phyloP scores from a whole-genome alignment of 2,113 vertebrate genomes.

The Corythaeola cristata region DNA sequence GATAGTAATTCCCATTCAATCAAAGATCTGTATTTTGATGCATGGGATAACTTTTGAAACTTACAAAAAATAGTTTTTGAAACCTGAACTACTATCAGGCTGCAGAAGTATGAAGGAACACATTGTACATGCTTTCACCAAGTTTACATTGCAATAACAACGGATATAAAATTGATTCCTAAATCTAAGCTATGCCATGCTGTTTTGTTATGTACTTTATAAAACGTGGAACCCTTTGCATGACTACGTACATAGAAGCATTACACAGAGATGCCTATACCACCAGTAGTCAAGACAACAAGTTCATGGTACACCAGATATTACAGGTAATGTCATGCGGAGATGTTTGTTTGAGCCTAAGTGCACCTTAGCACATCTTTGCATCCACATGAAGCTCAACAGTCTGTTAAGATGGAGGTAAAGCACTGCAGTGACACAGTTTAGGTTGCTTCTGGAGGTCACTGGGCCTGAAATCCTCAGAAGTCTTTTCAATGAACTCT shows the following conservation, averaged over 20 bases:
- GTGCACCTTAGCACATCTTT: neutral
- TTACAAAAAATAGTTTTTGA: neutral
- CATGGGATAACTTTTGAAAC: neutral
- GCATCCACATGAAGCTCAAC: neutral
- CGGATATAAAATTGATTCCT: neutral
- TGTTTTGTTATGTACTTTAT: neutral
- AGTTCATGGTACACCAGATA: neutral
- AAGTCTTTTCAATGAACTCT: neutral
- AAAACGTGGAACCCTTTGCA: neutral
- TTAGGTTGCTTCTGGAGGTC: neutral
- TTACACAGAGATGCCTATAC: neutral
- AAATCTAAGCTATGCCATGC: neutral
- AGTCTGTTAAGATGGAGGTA: neutral
- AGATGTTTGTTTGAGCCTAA: neutral
- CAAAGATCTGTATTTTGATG: neutral
- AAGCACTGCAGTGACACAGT: neutral
- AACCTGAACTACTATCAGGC: neutral
- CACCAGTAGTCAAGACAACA: neutral
- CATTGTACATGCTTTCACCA: neutral
- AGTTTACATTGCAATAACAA: neutral
- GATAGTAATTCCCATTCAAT: neutral
- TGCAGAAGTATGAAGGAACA: neutral
- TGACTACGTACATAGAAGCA: neutral
- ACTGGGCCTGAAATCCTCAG: neutral
- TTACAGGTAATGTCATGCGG: rapidly evolving